Conservation (phyloP, 1,140 invertebrate species). For the Hirudo medicinalis region DNA sequence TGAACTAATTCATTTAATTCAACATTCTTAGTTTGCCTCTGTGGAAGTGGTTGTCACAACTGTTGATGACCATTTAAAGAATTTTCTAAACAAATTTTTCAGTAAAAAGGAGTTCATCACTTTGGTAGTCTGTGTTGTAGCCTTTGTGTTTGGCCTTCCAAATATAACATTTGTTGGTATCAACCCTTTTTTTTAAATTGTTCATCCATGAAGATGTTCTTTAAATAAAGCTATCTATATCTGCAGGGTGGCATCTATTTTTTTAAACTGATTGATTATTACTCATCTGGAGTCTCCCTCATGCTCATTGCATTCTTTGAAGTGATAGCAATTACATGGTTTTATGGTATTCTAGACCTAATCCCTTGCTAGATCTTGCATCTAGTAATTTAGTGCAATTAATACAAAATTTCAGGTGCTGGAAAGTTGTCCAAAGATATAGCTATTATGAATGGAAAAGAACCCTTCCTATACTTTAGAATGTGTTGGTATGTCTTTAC, state of each 20-base stretch:
- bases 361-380: background rate
- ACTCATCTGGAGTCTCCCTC: constrained; percentile 73
- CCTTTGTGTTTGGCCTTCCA: constrained; percentile 67
- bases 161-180: constrained; percentile 46
- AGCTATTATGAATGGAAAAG: constrained; percentile 68
- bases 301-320: constrained; percentile 85
- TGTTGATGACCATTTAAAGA: constrained; percentile 74
- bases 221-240: background rate
- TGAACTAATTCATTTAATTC: background rate
- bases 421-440: constrained; percentile 62
- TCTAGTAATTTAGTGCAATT: constrained; percentile 2
- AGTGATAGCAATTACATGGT: constrained; percentile 74
- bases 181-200: background rate
- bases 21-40: constrained; percentile 49
- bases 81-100: constrained; percentile 62
- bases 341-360: constrained; percentile 49
- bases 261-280: constrained; percentile 82
- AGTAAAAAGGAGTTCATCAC: constrained; percentile 75
- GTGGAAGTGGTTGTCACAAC: constrained; percentile 82
- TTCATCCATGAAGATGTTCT: background rate
- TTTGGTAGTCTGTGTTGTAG: constrained; percentile 63
- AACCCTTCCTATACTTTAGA: constrained; percentile 64
- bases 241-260: constrained; percentile 73
- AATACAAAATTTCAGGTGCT: constrained; percentile 47
- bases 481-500: constrained; percentile 69